These are phyloP conservation scores for Apocheima hispidaria DNA, from an alignment of 2,888 invertebrate species.

Conservation along the genomic window DNA sequence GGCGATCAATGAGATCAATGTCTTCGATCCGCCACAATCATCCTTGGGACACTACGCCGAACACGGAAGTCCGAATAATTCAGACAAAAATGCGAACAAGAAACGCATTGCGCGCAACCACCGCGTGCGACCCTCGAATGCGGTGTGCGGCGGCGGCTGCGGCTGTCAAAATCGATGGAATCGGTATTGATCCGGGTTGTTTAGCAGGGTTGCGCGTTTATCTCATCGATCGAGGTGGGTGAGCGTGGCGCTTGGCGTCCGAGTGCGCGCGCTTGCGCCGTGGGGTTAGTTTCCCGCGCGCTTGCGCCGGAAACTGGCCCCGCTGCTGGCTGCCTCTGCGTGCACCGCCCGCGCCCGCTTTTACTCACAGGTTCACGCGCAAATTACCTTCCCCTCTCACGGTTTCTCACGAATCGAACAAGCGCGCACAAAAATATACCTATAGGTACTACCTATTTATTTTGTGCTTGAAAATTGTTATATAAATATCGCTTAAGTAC, in stretches of 20 bases:
- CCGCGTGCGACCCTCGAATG: conserved; percentile 82
- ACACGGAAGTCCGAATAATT: conserved; percentile 7
- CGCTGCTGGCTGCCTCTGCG: conserved; percentile 65
- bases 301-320: conserved; percentile 57
- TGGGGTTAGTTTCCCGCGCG: conserved; percentile 59
- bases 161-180: conserved; percentile 91
- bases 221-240: conserved; percentile 88
- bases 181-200: conserved; percentile 89
- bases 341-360: conserved; percentile 46
- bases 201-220: conserved; percentile 91
- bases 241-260: conserved; percentile 56
- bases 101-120: conserved; percentile 75
- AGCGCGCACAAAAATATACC: too few relatives aligned
- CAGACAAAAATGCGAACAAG: conserved; percentile 26
- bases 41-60: conserved; percentile 14
- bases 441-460: too few relatives aligned
- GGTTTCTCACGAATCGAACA: conserved; percentile 3
- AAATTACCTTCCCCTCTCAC: conserved; percentile 63
- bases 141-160: conserved; percentile 87
- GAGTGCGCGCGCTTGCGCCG: conserved; percentile 68
- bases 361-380: conserved; percentile 74
- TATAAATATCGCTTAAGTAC: too few relatives aligned
- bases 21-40: conserved; percentile 9
- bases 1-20: conserved; percentile 26
- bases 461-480: too few relatives aligned